These are phyloP conservation scores for Idaea aversata DNA, from an alignment of 2,888 invertebrate genomes.

Conservation along the genomic window DNA sequence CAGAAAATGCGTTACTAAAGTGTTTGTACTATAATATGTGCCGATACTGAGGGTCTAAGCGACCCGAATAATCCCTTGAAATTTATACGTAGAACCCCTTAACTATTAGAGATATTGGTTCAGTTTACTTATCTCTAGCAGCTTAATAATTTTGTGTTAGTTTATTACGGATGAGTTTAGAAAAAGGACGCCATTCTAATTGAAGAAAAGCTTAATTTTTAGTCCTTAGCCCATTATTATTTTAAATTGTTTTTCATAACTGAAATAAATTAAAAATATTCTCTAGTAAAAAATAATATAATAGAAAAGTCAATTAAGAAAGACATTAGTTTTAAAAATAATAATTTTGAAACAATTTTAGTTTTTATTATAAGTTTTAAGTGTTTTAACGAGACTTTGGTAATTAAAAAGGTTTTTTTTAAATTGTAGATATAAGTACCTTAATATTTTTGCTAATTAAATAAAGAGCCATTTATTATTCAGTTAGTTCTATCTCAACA, in stretches of 20 bases:
- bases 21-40: background rate
- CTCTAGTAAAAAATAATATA: background rate
- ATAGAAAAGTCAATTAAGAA: background rate
- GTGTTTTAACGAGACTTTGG: background rate
- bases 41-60: conserved; percentile 16
- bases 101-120: background rate
- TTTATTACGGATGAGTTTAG: background rate
- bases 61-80: conserved; percentile 40
- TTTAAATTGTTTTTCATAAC: too few relatives aligned
- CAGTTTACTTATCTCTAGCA: background rate
- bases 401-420: background rate
- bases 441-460: background rate
- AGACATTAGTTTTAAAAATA: background rate
- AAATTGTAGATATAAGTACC: background rate
- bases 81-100: conserved; percentile 36
- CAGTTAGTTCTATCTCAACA: background rate
- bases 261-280: background rate
- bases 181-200: background rate
- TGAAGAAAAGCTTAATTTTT: background rate
- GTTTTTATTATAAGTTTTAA: background rate
- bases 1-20: conserved; percentile 5
- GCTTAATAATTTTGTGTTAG: background rate
- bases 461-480: background rate
- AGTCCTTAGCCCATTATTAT: background rate
- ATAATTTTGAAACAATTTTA: background rate